Evolutionary conservation across 2,888 invertebrate species (phyloP), one percentile per base, ranked within the genome.

Genomic region (Adelognathus sp.): DNA sequence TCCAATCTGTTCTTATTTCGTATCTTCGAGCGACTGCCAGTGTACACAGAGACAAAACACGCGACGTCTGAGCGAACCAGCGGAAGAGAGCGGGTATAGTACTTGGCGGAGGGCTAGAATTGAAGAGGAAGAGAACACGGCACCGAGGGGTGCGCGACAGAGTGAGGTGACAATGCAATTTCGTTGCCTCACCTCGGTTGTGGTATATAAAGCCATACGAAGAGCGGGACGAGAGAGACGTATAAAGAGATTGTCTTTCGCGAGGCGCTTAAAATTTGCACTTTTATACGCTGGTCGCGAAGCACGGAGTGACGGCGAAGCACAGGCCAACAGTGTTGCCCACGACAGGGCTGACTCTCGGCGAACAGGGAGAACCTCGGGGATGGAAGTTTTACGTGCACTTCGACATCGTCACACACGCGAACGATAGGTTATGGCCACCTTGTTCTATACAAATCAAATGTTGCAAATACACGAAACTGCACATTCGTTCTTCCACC

Each of bases 211-310:
- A 76, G 50, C 60, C 66, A 56, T 52, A 60, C 6, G 52, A 72
- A 72, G 71, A 80, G 73, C 72, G 73, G 72, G 76, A 72, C 74
- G 82, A 81, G 73, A 60, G 16, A 70, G 77, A 82, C 74, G 84
- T 84, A 85, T 83, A 85, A 82, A 86, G 83, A 86, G 86, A 88
- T 88, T 85, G 86, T 86, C 86, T 84, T 85, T 85, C 81, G 81
- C 71, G 76, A 81, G 82, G 69, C 83, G 84, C 84, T 87, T 87
- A 84, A 87, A 89, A 88, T 88, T 88, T 87, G 85, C 87, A 86
- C 85, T 86, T 88, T 86, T 85, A 87, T 84, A 82, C 80, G 44
- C 52, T 66, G 73, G 27, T 69, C 60, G 44, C 63, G 39, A 58
- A 70, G 61, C 29, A 58, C 58, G 33, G 52, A 60, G 46, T 29